These are phyloP conservation scores for Macrotus californicus DNA, from an alignment of 2,113 vertebrate species.

Conservation along the genomic window DNA sequence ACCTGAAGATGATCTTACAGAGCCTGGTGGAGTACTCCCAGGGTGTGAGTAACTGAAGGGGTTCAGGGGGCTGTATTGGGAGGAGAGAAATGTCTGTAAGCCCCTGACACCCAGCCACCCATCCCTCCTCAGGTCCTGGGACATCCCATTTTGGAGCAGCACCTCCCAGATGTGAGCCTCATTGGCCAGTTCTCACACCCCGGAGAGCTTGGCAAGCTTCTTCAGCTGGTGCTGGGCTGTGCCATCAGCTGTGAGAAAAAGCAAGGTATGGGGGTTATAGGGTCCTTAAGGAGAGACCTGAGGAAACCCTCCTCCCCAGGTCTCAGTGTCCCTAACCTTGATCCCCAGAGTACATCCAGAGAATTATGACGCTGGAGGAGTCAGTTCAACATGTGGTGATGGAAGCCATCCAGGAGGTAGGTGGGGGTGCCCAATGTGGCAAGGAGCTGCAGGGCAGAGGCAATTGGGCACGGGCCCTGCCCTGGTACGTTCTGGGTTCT, in stretches of 20 bases:
- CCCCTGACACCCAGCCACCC: background rate
- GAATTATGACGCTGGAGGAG: constrained; percentile 93
- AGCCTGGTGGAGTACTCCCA: constrained; percentile 90
- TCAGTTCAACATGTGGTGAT: constrained; percentile 94
- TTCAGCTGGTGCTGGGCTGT: constrained; percentile 90
- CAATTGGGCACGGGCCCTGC: background rate
- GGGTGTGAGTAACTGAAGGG: constrained; percentile 82
- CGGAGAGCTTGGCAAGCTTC: constrained; percentile 87
- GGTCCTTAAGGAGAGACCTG: background rate
- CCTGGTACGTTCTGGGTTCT: background rate
- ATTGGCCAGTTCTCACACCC: constrained; percentile 87
- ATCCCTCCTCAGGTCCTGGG: constrained; percentile 80
- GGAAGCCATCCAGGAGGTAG: constrained; percentile 94
- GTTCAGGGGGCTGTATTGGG: background rate
- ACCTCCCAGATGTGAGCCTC: constrained; percentile 86
- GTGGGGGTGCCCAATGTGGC: background rate
- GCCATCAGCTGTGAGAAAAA: constrained; percentile 94
- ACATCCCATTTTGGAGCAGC: constrained; percentile 85
- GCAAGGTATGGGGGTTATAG: constrained; percentile 80
- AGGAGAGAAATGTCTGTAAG: background rate
- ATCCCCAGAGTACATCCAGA: constrained; percentile 90
- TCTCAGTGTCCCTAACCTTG: background rate
- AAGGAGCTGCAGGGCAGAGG: background rate
- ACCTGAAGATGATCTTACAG: constrained; percentile 89
- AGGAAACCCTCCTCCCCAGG: background rate